Evolutionary conservation across 2,797 vertebrate genomes (phyloP).

Genomic region (Pantherophis alleghaniensis): DNA sequence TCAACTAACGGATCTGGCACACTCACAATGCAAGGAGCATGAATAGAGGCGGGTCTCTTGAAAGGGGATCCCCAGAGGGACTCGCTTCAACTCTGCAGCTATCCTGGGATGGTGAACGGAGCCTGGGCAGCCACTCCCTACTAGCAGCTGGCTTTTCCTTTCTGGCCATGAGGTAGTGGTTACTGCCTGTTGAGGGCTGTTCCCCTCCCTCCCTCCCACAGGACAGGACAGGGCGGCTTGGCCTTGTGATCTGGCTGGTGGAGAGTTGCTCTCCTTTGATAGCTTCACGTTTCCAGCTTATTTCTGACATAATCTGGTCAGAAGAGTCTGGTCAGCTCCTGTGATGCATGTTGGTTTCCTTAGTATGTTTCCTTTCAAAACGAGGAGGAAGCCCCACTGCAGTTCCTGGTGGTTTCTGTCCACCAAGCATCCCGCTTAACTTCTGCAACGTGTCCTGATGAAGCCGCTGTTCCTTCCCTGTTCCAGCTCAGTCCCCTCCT

Average conservation of each 20-base stretch:
- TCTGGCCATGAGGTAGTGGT: background rate
- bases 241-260: background rate
- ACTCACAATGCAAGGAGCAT: background rate
- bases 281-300: background rate
- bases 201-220: background rate
- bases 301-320: background rate
- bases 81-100: background rate
- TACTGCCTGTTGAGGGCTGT: background rate
- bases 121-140: background rate
- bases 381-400: background rate
- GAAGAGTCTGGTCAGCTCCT: background rate
- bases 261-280: background rate
- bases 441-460: background rate
- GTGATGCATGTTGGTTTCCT: background rate
- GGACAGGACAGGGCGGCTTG: background rate
- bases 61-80: background rate
- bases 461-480: background rate
- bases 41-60: background rate
- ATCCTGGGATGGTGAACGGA: background rate
- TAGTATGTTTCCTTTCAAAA: background rate
- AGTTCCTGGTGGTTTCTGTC: background rate
- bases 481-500: conserved; percentile 18
- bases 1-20: background rate
- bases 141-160: background rate
- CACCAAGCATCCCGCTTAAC: background rate